Base-by-base conservation (phyloP, 2,888 invertebrate genomes). In the Julus scanicus region DNA sequence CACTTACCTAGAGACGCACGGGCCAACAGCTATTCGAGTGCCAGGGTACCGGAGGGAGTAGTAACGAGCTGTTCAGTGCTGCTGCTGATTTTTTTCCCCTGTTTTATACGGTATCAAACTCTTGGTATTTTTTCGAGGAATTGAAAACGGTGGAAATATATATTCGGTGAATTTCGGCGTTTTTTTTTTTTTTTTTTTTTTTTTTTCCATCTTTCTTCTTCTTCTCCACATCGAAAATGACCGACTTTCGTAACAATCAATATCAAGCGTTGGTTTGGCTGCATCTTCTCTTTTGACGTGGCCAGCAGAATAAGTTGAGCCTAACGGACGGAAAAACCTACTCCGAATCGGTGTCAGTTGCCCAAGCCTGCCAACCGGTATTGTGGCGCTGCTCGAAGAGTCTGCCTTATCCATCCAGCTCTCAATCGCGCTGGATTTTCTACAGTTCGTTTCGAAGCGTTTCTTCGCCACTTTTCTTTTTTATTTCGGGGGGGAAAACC, bases 341-440 rank as follows among this genome's bases (percentile, higher is more conserved):
- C 71, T 71, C 29, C 9, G 71, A 71, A 71, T 84, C 44, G 48
- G 85, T 84, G 85, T 84, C 85, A 48, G 85, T 48, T 20, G 40
- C 44, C 85, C 84, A 8, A 48, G 85, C 85, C 20, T 84, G 84
- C 84, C 84, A 44, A 44, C 84, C 84, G 44, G 84, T 44, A 40
- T 44, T 37, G 84, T 84, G 39, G 84, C 44, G 84, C 84, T 44
- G 17, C 17, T 84, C 37, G 39, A 20, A 63, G 63, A 17, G 40
- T 37, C 85, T 39, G 85, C 48, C 5, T 37, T n/a, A 20, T 39
- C n/a, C 48, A 48, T 84, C 85, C 37, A 48, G 5, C 48, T n/a
- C 48, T 84, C 37, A 5, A 13, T 20, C 20, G 13, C 83, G 29
- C n/a, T 40, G 40, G 85, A 84, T 48, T 84, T 29, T 40, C 48